These are phyloP conservation scores for Grus americana DNA, from an alignment of 2,113 vertebrate genomes.

Conservation along the genomic window DNA sequence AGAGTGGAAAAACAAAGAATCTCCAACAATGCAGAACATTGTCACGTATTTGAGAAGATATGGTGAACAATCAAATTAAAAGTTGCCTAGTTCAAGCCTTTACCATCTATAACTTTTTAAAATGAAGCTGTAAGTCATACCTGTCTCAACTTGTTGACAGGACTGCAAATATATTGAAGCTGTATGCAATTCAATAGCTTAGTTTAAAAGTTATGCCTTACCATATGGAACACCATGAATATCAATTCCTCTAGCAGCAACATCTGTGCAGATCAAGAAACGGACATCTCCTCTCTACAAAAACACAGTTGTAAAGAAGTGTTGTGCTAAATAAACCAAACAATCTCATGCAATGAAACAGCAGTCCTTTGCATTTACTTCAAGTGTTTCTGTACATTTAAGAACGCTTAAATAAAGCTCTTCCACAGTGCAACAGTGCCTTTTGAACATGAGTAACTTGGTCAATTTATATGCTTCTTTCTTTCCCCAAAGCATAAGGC, in stretches of 20 bases:
- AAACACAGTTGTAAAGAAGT: background rate
- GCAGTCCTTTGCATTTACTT: background rate
- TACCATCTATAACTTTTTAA: background rate
- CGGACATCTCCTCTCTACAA: constrained; percentile 89
- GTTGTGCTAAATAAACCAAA: background rate
- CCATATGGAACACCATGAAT: constrained; percentile 93
- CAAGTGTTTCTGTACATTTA: background rate
- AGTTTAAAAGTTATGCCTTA: constrained; percentile 54
- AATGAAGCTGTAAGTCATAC: background rate
- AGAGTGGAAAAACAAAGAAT: background rate
- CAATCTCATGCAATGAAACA: background rate
- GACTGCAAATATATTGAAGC: background rate
- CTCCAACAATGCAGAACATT: background rate
- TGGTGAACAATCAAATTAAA: background rate
- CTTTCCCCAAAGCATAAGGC: background rate
- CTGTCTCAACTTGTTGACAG: background rate
- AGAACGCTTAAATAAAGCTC: background rate
- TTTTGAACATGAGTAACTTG: background rate
- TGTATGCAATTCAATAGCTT: background rate
- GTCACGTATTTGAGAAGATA: background rate
- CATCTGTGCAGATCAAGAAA: constrained; percentile 95
- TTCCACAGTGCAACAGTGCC: background rate
- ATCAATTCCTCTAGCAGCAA: constrained; percentile 97
- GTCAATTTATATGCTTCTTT: background rate
- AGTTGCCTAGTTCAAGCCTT: background rate